Evolutionary conservation across 2,888 invertebrate genomes (phyloP).

Genomic region (Torymus tubicola): DNA sequence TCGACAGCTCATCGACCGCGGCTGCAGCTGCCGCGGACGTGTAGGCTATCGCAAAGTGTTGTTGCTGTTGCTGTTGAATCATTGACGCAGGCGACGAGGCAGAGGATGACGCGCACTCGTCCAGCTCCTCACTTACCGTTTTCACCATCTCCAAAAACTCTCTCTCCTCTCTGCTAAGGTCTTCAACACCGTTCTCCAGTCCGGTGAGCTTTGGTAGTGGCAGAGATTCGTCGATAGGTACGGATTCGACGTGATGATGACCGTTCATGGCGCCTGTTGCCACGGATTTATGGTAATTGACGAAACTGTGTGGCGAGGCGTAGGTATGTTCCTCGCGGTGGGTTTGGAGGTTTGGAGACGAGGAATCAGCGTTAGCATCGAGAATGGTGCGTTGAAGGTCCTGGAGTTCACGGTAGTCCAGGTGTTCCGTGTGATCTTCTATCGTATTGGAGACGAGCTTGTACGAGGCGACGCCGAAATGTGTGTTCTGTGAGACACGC

Average conservation of each 20-base stretch:
- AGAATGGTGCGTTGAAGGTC: slow-evolving; percentile 58
- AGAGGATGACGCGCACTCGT: slow-evolving; percentile 9
- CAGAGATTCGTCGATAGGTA: too few relatives aligned
- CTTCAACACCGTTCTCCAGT: slow-evolving; percentile 7
- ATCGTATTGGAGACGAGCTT: slow-evolving; percentile 78
- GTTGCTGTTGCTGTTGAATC: slow-evolving; percentile 18
- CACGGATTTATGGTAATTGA: slow-evolving; percentile 45
- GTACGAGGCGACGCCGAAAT: slow-evolving; percentile 78
- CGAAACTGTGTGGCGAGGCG: slow-evolving; percentile 7
- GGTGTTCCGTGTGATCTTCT: slow-evolving; percentile 70
- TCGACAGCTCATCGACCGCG: slow-evolving; percentile 31
- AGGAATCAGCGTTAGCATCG: neutral
- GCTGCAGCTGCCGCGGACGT: slow-evolving; percentile 17
- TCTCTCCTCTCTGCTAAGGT: slow-evolving; percentile 26
- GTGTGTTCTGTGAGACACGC: slow-evolving; percentile 78
- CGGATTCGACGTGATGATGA: neutral
- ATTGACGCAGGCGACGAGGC: neutral
- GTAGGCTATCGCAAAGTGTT: slow-evolving; percentile 13
- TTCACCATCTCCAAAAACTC: slow-evolving; percentile 38
- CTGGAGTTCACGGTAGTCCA: slow-evolving; percentile 65
- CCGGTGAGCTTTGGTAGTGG: neutral
- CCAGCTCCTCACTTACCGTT: slow-evolving; percentile 54
- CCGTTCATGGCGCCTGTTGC: slow-evolving; percentile 24
- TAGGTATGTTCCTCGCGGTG: slow-evolving; percentile 53
- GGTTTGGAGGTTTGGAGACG: neutral